A percentile compares a stretch with the other conserved stretches of the same genome.
Conservation (phyloP, 2,113 vertebrate genomes). For the Triplophysa rosa region DNA sequence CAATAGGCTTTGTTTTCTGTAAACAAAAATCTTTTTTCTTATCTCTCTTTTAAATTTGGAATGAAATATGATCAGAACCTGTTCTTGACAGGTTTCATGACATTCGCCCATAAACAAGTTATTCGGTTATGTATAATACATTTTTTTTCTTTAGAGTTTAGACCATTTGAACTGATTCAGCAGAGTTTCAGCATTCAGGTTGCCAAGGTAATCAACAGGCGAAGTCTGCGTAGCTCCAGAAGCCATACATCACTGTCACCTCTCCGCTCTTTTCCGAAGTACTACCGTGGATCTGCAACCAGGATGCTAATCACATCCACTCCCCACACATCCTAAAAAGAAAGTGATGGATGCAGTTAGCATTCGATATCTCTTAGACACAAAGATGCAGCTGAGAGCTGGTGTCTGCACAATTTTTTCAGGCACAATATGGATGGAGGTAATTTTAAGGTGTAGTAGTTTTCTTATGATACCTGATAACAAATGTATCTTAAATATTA, state of each 20-base stretch:
- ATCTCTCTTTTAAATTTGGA: no score
- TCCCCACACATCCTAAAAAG: constrained; percentile 18
- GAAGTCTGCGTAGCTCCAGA: constrained; percentile 63
- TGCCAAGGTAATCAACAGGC: constrained; percentile 71
- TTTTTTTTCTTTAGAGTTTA: background rate
- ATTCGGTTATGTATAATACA: background rate
- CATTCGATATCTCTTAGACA: background rate
- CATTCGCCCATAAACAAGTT: background rate
- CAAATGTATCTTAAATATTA: background rate
- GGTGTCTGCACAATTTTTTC: background rate
- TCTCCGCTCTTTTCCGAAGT: constrained; percentile 59
- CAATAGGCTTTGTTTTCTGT: no score
- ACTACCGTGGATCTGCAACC: constrained; percentile 49
- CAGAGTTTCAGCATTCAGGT: constrained; percentile 51
- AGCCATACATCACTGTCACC: constrained; percentile 83
- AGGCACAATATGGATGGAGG: no score
- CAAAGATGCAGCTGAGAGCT: background rate
- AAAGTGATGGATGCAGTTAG: constrained; percentile 19
- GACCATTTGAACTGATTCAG: constrained; percentile 46
- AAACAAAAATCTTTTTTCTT: no score
- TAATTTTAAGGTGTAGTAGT: no score
- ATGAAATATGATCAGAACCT: no score
- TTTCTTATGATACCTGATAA: background rate
- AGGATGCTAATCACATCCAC: constrained; percentile 50
- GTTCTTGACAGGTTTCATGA: no score